phyloP scores from a whole-genome alignment of 2,888 invertebrate species.

The Yponomeuta sedellus region DNA sequence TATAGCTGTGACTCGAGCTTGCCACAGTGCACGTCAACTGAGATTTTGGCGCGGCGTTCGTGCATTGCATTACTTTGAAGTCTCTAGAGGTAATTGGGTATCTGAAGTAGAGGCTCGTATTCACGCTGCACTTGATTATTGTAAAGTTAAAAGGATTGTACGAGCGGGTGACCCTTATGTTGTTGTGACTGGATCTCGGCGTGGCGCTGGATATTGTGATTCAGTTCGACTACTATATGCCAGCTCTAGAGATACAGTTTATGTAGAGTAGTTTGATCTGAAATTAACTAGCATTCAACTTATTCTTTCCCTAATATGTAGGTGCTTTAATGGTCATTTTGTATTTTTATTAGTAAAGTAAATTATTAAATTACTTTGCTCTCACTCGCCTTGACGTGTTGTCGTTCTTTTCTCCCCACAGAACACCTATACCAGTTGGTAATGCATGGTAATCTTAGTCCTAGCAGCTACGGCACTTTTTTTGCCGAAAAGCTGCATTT shows the following conservation, averaged over 20 bases:
- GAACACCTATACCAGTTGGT: too few relatives aligned
- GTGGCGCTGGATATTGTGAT: slow-evolving; percentile 64
- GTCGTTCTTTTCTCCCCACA: too few relatives aligned
- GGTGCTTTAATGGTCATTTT: too few relatives aligned
- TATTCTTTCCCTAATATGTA: neutral
- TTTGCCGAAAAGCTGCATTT: too few relatives aligned
- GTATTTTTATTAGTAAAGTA: too few relatives aligned
- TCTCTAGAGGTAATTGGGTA: slow-evolving; percentile 44
- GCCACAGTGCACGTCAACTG: slow-evolving; percentile 80
- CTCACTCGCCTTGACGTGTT: too few relatives aligned
- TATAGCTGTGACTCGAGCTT: slow-evolving; percentile 82
- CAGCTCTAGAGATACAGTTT: slow-evolving; percentile 50
- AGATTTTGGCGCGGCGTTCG: slow-evolving; percentile 71
- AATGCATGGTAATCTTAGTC: too few relatives aligned
- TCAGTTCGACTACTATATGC: slow-evolving; percentile 58
- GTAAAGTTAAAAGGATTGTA: slow-evolving; percentile 59
- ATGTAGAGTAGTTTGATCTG: slow-evolving; percentile 23
- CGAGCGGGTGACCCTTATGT: slow-evolving; percentile 62
- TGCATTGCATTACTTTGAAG: slow-evolving; percentile 71
- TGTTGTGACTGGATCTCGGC: slow-evolving; percentile 53
- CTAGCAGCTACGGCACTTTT: too few relatives aligned
- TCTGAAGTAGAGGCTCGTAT: slow-evolving; percentile 55
- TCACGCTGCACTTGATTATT: slow-evolving; percentile 59
- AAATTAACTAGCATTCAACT: neutral
- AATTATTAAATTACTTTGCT: too few relatives aligned